These are phyloP conservation scores for Halictus quadricinctus DNA, from an alignment of 2,888 invertebrate species.

Conservation along the genomic window DNA sequence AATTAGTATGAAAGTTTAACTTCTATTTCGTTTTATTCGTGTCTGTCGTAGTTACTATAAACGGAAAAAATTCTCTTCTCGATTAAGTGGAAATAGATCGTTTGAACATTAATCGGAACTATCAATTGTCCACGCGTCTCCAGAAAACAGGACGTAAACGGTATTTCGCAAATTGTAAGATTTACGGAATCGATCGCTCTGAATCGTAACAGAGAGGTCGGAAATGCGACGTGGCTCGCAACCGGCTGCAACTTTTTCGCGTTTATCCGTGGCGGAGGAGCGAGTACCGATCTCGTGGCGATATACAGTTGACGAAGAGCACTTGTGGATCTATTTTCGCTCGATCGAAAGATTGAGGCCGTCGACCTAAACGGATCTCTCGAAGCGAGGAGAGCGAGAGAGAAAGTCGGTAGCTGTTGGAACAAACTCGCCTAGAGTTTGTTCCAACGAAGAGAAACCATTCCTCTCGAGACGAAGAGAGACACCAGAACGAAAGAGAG, in stretches of 20 bases:
- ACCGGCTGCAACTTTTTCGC: constrained; percentile 38
- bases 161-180: background rate
- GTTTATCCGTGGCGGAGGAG: constrained; percentile 43
- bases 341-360: constrained; percentile 72
- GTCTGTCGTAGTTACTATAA: background rate
- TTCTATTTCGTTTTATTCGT: background rate
- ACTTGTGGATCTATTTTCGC: constrained; percentile 72
- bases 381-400: constrained; percentile 45
- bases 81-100: background rate
- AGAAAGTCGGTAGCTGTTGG: constrained; percentile 28
- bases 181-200: constrained; percentile 14
- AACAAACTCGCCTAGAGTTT: background rate
- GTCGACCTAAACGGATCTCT: constrained; percentile 71
- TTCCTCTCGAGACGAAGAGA: background rate
- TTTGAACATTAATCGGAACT: background rate
- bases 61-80: background rate
- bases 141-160: background rate
- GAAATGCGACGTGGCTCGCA: constrained; percentile 11
- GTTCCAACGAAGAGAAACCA: too few relatives aligned
- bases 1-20: background rate
- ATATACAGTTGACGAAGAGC: constrained; percentile 69
- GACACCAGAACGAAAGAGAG: constrained; percentile 25
- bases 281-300: constrained; percentile 58
- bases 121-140: background rate
- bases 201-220: background rate